Conservation (phyloP, 2,888 invertebrate species). For the Hirtodrosophila histrioides region DNA sequence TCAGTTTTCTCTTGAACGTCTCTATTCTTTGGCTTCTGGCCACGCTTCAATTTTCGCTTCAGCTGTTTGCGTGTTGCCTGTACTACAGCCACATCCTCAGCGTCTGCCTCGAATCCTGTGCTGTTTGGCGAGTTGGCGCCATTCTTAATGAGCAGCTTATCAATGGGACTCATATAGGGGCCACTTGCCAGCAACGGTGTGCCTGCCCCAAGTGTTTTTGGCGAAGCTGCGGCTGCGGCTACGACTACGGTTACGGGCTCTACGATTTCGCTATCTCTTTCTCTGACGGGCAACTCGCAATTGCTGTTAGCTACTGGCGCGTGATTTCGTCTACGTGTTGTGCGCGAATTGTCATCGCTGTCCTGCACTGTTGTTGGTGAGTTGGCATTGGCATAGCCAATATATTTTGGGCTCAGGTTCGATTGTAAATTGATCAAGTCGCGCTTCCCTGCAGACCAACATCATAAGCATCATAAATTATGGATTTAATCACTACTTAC, state of each 20-base stretch:
- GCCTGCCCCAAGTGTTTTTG: slow-evolving; percentile 11
- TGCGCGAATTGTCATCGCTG: slow-evolving; percentile 60
- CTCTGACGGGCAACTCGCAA: slow-evolving; percentile 31
- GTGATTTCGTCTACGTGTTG: slow-evolving; percentile 59
- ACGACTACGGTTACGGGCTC: neutral
- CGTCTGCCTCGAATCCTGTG: slow-evolving; percentile 69
- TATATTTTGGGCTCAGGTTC: slow-evolving; percentile 82
- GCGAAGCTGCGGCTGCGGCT: slow-evolving; percentile 22
- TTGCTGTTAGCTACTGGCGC: slow-evolving; percentile 24
- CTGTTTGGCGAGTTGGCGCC: slow-evolving; percentile 72
- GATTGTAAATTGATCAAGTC: slow-evolving; percentile 81
- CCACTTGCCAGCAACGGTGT: slow-evolving; percentile 6
- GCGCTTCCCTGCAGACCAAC: slow-evolving; percentile 58
- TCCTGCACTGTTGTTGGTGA: slow-evolving; percentile 48
- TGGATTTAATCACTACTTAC: slow-evolving; percentile 31
- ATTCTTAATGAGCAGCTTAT: slow-evolving; percentile 81
- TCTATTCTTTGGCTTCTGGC: slow-evolving; percentile 34
- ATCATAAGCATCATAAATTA: slow-evolving; percentile 10
- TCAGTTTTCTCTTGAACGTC: too few species aligned
- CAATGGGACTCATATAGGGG: slow-evolving; percentile 79
- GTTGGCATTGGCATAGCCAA: slow-evolving; percentile 73
- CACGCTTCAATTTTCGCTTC: slow-evolving; percentile 61
- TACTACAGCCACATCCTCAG: slow-evolving; percentile 52
- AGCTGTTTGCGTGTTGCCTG: slow-evolving; percentile 32
- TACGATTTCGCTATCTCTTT: slow-evolving; percentile 29